phyloP scores from a whole-genome alignment of 2,888 invertebrate species.

The Cosmia trapezina region DNA sequence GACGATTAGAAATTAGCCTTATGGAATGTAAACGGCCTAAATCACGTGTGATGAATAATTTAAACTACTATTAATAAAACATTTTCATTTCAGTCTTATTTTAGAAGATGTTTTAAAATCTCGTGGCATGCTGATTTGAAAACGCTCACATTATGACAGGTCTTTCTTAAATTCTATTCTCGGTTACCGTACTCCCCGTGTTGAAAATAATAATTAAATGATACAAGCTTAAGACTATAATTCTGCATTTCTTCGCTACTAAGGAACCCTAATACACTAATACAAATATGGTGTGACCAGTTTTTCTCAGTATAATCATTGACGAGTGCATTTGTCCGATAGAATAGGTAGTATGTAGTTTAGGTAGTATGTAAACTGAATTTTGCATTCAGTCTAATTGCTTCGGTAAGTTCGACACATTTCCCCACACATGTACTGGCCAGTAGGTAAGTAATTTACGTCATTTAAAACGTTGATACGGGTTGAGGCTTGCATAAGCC shows the following conservation, averaged over 20 bases:
- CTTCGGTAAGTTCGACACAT: conserved; percentile 65
- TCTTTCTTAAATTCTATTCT: not conserved
- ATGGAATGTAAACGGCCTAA: not conserved
- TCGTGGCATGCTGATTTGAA: not conserved
- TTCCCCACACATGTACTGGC: conserved; percentile 78
- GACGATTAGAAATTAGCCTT: too few species aligned
- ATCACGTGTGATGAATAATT: not conserved
- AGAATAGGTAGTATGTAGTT: too few species aligned
- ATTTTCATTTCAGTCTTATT: not conserved
- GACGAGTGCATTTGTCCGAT: conserved; percentile 32
- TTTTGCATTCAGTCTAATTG: conserved; percentile 66
- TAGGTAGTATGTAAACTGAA: conserved; percentile 41
- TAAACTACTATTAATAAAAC: not conserved
- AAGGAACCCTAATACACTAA: conserved; percentile 8
- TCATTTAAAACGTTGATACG: conserved; percentile 71
- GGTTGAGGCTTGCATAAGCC: conserved; percentile 80
- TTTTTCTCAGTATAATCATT: conserved; percentile 35
- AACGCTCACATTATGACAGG: not conserved
- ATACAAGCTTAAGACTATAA: not conserved
- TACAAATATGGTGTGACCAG: conserved; percentile 13
- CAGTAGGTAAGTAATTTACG: conserved; percentile 79
- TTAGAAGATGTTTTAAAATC: not conserved
- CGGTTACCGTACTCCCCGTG: too few species aligned
- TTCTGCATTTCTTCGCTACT: not conserved
- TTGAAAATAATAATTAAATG: conserved; percentile 10